Evolutionary conservation across 2,797 vertebrate species (phyloP).

Genomic region (Parauchenoglanis ngamensis): DNA sequence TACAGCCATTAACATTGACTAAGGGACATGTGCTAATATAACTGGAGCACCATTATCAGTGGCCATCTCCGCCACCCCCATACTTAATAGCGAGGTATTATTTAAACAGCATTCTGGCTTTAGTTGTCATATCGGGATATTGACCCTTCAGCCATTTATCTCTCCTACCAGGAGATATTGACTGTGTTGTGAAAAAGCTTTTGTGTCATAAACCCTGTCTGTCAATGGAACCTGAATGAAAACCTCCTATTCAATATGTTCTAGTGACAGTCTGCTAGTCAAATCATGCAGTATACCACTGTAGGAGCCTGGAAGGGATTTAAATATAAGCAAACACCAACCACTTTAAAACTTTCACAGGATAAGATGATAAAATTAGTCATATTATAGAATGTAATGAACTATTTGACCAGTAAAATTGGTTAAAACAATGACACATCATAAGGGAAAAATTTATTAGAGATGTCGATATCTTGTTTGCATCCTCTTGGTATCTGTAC

Average conservation of each 20-base stretch:
- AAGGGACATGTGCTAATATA: neutral
- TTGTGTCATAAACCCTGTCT: conserved; percentile 18
- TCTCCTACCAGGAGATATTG: conserved; percentile 9
- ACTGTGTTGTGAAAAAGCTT: conserved; percentile 14
- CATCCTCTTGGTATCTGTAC: neutral
- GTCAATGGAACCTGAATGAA: conserved; percentile 3
- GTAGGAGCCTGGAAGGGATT: neutral
- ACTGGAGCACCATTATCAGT: neutral
- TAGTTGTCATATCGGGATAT: conserved; percentile 32
- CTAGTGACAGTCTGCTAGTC: neutral
- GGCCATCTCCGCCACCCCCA: neutral
- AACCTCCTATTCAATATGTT: conserved; percentile 5
- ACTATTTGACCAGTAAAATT: neutral
- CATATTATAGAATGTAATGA: neutral
- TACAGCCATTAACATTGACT: neutral
- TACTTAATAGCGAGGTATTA: conserved; percentile 22
- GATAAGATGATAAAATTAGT: too few species aligned
- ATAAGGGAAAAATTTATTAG: neutral
- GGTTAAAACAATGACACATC: neutral
- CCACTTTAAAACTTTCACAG: neutral
- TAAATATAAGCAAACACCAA: neutral
- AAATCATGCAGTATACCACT: neutral
- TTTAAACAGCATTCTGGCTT: conserved; percentile 10
- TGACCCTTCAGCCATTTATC: conserved; percentile 29
- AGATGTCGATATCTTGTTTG: neutral